Conservation (phyloP, 2,888 invertebrate species). For the Thymelicus sylvestris region DNA sequence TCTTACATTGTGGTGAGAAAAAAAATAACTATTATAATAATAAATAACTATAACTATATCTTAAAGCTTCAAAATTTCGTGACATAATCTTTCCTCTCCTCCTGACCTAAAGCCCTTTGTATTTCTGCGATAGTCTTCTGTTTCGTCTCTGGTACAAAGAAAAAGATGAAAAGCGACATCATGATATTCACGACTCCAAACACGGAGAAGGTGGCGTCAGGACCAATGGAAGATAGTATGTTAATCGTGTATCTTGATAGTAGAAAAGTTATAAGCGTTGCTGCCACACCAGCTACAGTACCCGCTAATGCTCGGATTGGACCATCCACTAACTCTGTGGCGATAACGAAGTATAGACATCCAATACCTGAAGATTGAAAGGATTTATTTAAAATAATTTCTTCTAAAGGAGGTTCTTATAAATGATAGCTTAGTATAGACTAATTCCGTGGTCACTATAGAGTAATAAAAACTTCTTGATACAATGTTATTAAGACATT, state of each 20-base stretch:
- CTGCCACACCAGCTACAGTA: conserved; percentile 43
- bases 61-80: conserved; percentile 2
- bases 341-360: conserved; percentile 56
- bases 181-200: conserved; percentile 52
- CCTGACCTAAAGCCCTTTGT: conserved; percentile 52
- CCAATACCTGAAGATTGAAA: conserved; percentile 57
- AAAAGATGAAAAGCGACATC: conserved; percentile 50
- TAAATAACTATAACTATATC: too few species aligned
- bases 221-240: conserved; percentile 51
- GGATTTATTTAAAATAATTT: too few species aligned
- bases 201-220: conserved; percentile 55
- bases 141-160: conserved; percentile 65
- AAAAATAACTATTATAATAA: too few species aligned
- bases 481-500: too few species aligned
- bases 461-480: too few species aligned
- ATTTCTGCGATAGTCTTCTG: conserved; percentile 65
- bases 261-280: conserved; percentile 49
- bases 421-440: too few species aligned
- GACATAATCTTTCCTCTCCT: background rate
- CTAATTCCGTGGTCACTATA: too few species aligned
- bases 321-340: conserved; percentile 62
- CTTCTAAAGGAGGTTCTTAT: too few species aligned
- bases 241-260: conserved; percentile 56
- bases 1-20: too few species aligned
- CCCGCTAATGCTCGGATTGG: conserved; percentile 55